Conservation (phyloP, 2,797 vertebrate species). For the Balearica regulorum region DNA sequence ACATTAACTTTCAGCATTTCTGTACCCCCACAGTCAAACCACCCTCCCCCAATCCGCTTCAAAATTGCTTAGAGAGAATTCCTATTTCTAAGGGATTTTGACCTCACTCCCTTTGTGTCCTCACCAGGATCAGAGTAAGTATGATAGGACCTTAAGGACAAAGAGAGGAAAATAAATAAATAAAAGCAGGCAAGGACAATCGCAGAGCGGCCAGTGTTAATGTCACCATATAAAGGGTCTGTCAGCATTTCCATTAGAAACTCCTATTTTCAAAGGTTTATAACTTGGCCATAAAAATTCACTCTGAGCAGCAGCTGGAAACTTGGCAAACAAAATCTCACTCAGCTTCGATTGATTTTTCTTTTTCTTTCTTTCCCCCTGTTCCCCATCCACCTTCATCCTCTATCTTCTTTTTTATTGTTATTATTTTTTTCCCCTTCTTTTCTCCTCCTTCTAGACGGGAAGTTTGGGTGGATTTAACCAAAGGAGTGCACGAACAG, state of each 20-base stretch:
- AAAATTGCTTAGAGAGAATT: not conserved
- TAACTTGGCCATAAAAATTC: constrained; percentile 74
- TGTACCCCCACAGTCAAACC: not conserved
- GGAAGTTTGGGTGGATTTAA: not conserved
- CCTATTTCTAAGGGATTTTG: not conserved
- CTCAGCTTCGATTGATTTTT: constrained; percentile 23
- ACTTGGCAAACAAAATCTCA: constrained; percentile 53
- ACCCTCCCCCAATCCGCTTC: not conserved
- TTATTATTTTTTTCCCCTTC: not conserved
- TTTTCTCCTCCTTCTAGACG: not conserved
- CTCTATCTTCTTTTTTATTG: not conserved
- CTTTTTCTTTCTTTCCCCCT: not conserved
- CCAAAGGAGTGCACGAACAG: not conserved
- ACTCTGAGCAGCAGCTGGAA: constrained; percentile 63
- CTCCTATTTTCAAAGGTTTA: constrained; percentile 73
- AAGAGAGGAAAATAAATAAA: constrained; percentile 21
- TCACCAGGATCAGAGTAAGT: not conserved
- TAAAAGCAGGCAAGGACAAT: constrained; percentile 49
- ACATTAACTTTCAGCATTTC: not conserved
- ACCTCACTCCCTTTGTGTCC: not conserved
- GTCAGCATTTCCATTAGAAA: constrained; percentile 75
- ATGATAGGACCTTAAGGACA: constrained; percentile 24
- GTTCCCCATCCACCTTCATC: not conserved
- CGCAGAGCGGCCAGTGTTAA: constrained; percentile 30
- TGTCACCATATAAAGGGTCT: constrained; percentile 55